Evolutionary conservation across 2,797 vertebrate species (phyloP).

Genomic region (Acanthurus lineatus): DNA sequence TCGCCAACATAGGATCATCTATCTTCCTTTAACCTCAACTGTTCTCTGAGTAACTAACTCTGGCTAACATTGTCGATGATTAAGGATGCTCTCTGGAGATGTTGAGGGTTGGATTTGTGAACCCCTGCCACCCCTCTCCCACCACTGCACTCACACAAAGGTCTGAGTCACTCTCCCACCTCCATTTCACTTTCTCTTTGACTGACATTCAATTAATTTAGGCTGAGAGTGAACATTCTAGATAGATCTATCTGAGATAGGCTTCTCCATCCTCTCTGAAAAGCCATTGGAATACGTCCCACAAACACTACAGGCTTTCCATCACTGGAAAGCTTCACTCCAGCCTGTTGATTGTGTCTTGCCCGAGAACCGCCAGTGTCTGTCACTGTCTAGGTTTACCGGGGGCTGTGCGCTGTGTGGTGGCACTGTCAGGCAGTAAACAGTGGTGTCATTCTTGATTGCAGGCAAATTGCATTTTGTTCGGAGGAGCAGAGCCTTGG

Average conservation of each 20-base stretch:
- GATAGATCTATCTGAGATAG: conserved; percentile 75
- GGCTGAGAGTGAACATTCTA: conserved; percentile 69
- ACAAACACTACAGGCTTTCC: conserved; percentile 68
- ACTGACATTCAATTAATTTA: conserved; percentile 85
- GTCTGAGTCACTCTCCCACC: conserved; percentile 67
- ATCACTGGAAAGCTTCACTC: conserved; percentile 74
- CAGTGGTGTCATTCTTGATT: conserved; percentile 78
- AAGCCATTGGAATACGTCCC: conserved; percentile 71
- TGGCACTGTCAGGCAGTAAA: conserved; percentile 72
- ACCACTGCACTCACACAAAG: conserved; percentile 61
- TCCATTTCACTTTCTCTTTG: conserved; percentile 76
- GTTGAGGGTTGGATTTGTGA: conserved; percentile 51
- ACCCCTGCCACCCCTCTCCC: conserved; percentile 30
- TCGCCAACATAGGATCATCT: conserved; percentile 36
- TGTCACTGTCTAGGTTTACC: conserved; percentile 70
- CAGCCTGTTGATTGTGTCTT: conserved; percentile 77
- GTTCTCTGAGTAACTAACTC: conserved; percentile 21
- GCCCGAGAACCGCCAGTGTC: conserved; percentile 61
- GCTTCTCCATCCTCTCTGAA: conserved; percentile 67
- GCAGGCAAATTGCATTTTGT: conserved; percentile 79
- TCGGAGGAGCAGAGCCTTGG: conserved; percentile 52
- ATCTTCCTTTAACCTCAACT: conserved; percentile 54
- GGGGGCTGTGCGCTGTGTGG: conserved; percentile 42
- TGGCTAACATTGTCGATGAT: conserved; percentile 45
- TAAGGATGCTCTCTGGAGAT: conserved; percentile 51